phyloP scores from a whole-genome alignment of 2,888 invertebrate genomes.

The Atethmia centrago region DNA sequence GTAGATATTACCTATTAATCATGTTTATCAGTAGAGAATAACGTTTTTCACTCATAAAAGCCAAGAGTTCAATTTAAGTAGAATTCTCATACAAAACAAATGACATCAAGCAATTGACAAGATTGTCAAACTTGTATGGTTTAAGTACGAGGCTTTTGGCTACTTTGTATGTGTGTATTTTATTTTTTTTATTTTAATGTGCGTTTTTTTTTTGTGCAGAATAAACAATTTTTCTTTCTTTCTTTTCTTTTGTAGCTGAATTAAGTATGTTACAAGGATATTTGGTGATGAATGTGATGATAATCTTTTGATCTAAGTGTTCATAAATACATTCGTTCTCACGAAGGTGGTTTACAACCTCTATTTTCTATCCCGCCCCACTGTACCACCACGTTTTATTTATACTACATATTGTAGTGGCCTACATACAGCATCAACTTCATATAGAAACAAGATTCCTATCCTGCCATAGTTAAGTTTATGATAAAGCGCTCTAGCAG shows the following conservation, averaged over 20 bases:
- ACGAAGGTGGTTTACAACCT: too few species aligned
- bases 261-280: background rate
- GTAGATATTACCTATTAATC: conserved; percentile 7
- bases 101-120: too few species aligned
- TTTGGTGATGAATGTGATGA: background rate
- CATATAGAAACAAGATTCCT: background rate
- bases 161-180: too few species aligned
- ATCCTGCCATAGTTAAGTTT: background rate
- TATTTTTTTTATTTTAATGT: too few species aligned
- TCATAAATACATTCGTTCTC: background rate
- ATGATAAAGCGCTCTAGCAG: background rate
- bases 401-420: too few species aligned
- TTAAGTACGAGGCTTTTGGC: too few species aligned
- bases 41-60: background rate
- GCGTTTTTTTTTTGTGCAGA: too few species aligned
- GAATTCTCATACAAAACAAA: too few species aligned
- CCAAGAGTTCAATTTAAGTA: background rate
- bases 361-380: background rate
- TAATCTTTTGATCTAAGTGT: background rate
- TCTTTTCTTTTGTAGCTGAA: too few species aligned
- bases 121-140: too few species aligned
- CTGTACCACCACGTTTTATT: background rate
- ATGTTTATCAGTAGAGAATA: conserved; percentile 4
- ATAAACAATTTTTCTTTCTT: too few species aligned
- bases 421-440: too few species aligned